These are phyloP conservation scores for Numida meleagris DNA, from an alignment of 2,113 vertebrate genomes.

Conservation along the genomic window DNA sequence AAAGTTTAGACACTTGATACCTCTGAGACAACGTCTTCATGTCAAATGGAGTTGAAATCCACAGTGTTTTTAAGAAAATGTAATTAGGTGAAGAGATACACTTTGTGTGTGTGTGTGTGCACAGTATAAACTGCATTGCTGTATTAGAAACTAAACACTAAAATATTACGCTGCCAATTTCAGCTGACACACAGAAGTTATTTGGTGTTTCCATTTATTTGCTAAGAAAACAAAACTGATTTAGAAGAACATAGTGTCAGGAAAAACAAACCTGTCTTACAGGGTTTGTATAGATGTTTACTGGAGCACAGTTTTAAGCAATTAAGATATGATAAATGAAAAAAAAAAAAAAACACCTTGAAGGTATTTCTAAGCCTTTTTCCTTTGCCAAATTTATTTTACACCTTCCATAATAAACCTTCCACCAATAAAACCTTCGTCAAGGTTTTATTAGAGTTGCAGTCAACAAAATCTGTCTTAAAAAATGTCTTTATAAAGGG, in stretches of 20 bases:
- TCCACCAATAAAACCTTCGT: no score
- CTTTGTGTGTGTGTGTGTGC: neutral
- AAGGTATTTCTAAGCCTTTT: neutral
- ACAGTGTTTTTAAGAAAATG: neutral
- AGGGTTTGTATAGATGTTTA: neutral
- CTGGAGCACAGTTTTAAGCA: neutral
- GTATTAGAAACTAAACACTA: neutral
- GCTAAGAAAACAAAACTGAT: neutral
- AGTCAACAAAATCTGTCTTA: neutral
- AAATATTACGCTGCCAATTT: neutral
- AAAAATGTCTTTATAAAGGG: neutral
- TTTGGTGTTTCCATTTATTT: neutral
- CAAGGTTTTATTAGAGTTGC: neutral
- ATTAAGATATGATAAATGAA: neutral
- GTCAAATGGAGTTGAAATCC: neutral
- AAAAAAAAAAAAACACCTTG: neutral
- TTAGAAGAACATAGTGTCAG: neutral
- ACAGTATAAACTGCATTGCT: fast-evolving
- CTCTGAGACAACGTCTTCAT: neutral
- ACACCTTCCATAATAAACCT: neutral
- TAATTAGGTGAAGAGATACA: neutral
- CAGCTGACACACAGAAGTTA: neutral
- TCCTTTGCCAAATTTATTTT: neutral
- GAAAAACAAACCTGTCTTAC: neutral
- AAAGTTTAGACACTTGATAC: neutral